A percentile compares a stretch with the other conserved stretches of the same genome.
Evolutionary conservation across 1,140 invertebrate species (phyloP).

Genomic region (Medauroidea extradentata): DNA sequence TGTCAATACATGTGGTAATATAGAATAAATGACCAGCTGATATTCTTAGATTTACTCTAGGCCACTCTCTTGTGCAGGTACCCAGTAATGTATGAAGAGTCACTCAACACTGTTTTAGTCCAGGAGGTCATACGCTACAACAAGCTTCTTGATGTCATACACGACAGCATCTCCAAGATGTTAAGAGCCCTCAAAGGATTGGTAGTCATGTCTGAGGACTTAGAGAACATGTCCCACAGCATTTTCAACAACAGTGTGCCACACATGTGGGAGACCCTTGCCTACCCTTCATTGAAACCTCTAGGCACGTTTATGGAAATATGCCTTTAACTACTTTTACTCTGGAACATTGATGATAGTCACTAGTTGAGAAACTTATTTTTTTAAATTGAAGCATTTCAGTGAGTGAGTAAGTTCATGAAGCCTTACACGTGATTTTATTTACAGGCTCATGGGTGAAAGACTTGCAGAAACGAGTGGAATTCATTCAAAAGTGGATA

Average conservation of each 20-base stretch:
- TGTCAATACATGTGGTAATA: too few species aligned
- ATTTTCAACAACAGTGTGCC: conserved; percentile 65
- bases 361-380: too few species aligned
- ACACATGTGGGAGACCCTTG: conserved; percentile 61
- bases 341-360: too few species aligned
- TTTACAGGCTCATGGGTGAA: conserved; percentile 56
- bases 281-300: conserved; percentile 79
- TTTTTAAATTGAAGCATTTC: too few species aligned
- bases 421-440: too few species aligned
- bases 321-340: too few species aligned
- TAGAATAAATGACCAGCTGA: too few species aligned
- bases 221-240: conserved; percentile 62
- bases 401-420: too few species aligned
- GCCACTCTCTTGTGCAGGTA: too few species aligned
- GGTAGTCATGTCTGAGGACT: conserved; percentile 69
- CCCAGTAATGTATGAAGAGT: conserved; percentile 74
- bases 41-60: too few species aligned
- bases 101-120: conserved; percentile 75
- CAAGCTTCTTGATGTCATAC: conserved; percentile 57
- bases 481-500: conserved; percentile 64
- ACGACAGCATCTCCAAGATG: conserved; percentile 57
- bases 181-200: conserved; percentile 70
- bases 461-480: conserved; percentile 53
- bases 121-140: conserved; percentile 79
- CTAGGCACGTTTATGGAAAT: conserved; percentile 49